These are phyloP conservation scores for Sinella curviseta DNA, from an alignment of 1,140 invertebrate species.

Conservation along the genomic window DNA sequence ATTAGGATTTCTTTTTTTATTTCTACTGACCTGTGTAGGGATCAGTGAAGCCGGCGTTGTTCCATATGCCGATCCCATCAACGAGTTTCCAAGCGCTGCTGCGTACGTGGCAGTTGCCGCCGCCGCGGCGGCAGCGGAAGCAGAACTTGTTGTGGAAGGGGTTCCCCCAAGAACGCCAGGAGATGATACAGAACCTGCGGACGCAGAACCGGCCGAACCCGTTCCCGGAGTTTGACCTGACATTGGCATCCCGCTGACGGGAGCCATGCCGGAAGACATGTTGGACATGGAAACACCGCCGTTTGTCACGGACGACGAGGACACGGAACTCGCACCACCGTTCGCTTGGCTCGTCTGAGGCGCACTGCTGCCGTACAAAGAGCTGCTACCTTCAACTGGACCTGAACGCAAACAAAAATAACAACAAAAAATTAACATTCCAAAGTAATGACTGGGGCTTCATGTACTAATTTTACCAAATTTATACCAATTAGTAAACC, in stretches of 20 bases:
- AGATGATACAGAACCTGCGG: constrained; percentile 37
- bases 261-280: constrained; percentile 31
- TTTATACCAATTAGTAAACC: too few relatives aligned
- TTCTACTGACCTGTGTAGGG: constrained; percentile 31
- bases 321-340: not conserved
- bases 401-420: not conserved
- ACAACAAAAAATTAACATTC: too few relatives aligned
- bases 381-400: constrained; percentile 12
- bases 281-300: constrained; percentile 24
- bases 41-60: constrained; percentile 35
- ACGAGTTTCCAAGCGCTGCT: constrained; percentile 41
- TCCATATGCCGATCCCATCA: constrained; percentile 41
- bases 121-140: constrained; percentile 17
- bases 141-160: constrained; percentile 5
- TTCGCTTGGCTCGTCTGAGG: not conserved
- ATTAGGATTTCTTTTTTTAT: too few relatives aligned
- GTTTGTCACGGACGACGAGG: not conserved
- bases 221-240: not conserved
- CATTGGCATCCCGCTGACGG: constrained; percentile 27
- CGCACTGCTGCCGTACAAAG: not conserved
- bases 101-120: constrained; percentile 34
- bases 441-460: too few relatives aligned
- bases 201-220: not conserved
- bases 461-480: too few relatives aligned
- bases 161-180: constrained; percentile 15